Evolutionary conservation across 2,797 vertebrate genomes (phyloP), one percentile per base, ranked within the genome.

Genomic region (Pangasius macronema): DNA sequence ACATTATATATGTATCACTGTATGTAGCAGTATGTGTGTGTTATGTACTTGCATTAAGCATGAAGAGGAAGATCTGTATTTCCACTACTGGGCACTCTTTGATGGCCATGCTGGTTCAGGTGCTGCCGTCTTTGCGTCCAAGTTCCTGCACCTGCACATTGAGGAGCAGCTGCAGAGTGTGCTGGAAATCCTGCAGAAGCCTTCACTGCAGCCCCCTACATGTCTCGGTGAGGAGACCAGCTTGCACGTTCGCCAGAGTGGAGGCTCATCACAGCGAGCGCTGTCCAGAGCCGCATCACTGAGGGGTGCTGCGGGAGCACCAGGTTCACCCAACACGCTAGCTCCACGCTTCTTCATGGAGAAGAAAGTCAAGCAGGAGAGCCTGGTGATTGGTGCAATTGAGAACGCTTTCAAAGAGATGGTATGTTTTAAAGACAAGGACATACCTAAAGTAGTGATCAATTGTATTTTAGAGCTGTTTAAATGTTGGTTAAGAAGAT

Each of bases 401-500:
- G 98, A 99, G 94, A 98, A 98, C 8, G 97, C 99, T 0, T 99
- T 99, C 94, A 99, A 96, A 93, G 97, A 98, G 90, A 99, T 99
- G 98, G 98, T 99, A 95, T 90, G 97, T 85, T 30, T 30, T 57
- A n/a, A 76, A 61, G 57, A 36, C 51, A 22, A 36, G 51, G 49
- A 55, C 51, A 75, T 22, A n/a, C 42, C 42, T 49, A 73, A 49
- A 5, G 46, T 16, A 27, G 46, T n/a, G 22, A 24, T 73, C 3
- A 42, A 13, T 59, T 33, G 51, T 18, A 24, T 57, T 24, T 39
- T 80, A 14, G 10, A 80, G 10, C 20, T 18, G 14, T 76, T 51
- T 51, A 30, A 51, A 9, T 79, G 20, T 55, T 75, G 42, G 42
- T n/a, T 79, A 55, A 57, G 30, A 79, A 57, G 10, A 61, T 63